Conservation (phyloP, 2,113 vertebrate genomes). For the Poeciliopsis prolifica region DNA sequence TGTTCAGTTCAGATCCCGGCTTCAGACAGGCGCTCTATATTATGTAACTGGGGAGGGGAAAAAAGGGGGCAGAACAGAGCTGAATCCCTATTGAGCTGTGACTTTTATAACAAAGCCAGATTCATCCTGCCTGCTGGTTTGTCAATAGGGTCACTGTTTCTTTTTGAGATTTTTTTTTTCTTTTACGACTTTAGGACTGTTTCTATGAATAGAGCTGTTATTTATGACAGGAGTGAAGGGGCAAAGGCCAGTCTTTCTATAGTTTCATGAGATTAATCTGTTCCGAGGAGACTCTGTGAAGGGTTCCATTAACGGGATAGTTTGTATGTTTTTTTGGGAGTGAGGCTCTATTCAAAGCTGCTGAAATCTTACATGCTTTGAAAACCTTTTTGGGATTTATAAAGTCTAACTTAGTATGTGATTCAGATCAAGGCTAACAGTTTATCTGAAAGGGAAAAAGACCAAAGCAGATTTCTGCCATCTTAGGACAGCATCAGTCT, state of each 20-base stretch:
- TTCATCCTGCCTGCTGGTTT: constrained; percentile 14
- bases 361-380: not conserved
- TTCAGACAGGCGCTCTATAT: constrained; percentile 48
- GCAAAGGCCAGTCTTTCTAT: constrained; percentile 31
- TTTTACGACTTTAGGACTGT: constrained; percentile 73
- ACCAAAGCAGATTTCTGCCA: not conserved
- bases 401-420: not conserved
- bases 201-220: constrained; percentile 64
- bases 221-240: constrained; percentile 20
- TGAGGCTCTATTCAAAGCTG: not conserved
- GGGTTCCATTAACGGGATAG: not conserved
- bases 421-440: not conserved
- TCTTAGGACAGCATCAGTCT: not conserved
- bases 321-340: not conserved
- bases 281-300: constrained; percentile 14
- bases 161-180: constrained; percentile 14
- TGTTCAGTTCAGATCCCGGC: constrained; percentile 34
- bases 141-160: constrained; percentile 13
- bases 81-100: not conserved
- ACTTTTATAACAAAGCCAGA: constrained; percentile 26
- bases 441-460: not conserved
- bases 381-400: not conserved
- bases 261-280: constrained; percentile 40
- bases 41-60: constrained; percentile 26
- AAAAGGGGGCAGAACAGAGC: constrained; percentile 12